Evolutionary conservation across 2,888 invertebrate species (phyloP).

Genomic region (Adela reaumurella): DNA sequence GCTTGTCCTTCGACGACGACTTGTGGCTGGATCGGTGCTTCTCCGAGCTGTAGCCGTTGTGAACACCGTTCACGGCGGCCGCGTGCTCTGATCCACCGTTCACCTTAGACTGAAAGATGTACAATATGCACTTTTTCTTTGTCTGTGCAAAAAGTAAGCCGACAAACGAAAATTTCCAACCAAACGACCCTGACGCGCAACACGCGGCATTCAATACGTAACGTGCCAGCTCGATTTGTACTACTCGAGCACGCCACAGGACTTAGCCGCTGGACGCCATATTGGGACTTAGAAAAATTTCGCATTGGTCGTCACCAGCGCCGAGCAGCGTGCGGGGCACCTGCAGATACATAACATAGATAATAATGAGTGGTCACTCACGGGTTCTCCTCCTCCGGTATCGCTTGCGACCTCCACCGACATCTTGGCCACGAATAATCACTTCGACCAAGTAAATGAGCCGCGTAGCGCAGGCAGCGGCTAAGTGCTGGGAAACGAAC

Average conservation of each 20-base stretch:
- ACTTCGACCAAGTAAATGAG: constrained; percentile 1
- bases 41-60: constrained; percentile 67
- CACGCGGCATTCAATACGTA: background rate
- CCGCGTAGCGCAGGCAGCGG: constrained; percentile 15
- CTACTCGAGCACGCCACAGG: constrained; percentile 33
- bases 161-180: constrained; percentile 1
- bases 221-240: no score
- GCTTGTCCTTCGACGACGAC: constrained; percentile 66
- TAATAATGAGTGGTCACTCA: constrained; percentile 43
- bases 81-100: constrained; percentile 56
- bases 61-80: constrained; percentile 65
- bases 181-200: background rate
- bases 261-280: constrained; percentile 81
- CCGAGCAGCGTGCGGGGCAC: constrained; percentile 7
- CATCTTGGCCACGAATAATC: constrained; percentile 58
- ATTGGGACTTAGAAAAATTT: constrained; percentile 75
- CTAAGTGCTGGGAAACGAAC: constrained; percentile 58
- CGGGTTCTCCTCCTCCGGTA: constrained; percentile 55
- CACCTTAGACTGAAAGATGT: constrained; percentile 43
- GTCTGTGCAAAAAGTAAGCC: no score
- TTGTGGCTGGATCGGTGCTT: constrained; percentile 62
- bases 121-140: no score
- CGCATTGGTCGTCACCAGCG: constrained; percentile 26
- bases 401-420: constrained; percentile 62
- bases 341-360: background rate